Evolutionary conservation across 2,888 invertebrate genomes (phyloP), one percentile per base, ranked within the genome.

Genomic region (Meandrusa payeni): DNA sequence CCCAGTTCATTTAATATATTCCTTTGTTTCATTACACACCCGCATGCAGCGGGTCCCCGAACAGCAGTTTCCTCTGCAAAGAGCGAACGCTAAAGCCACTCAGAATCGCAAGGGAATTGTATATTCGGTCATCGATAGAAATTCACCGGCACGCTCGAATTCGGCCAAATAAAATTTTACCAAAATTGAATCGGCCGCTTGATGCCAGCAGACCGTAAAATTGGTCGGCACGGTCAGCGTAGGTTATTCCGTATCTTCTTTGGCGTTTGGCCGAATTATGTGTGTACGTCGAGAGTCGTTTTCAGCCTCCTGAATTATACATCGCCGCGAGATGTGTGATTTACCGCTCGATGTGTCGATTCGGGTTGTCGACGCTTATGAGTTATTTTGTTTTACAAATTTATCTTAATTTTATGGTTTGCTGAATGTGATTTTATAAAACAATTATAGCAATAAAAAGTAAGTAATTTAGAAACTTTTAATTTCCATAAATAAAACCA

Each of bases 111-210:
- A 59, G 64, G 69, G 69, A 73, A 64, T 69, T 64, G 70, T 59
- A 60, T 60, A 65, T 67, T 63, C 62, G 64, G 43, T 64, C 69
- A 65, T 64, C 75, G 77, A 80, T 79, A 78, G 78, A 76, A 77
- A 74, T 78, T 69, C 76, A 74, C 74, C 74, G 62, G 73, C 67
- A 73, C 77, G 74, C 61, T 71, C 70, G 76, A 76, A 68, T 76
- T 73, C 74, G 68, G 65, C 51, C 74, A 77, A 82, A 83, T 85
- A 83, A 85, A 87, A 87, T 83, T 85, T 82, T 69, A 69, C 69
- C 77, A 72, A 81, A 86, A 87, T 87, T 86, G 86, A 87, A 82
- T 87, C 80, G 80, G 74, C 74, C 75, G 70, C 66, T 60, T 59
- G 68, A 56, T 57, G 65, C 65, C 78, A 72, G 72, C 66, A 76